Conservation (phyloP, 2,113 vertebrate species). For the Epinephelus fuscoguttatus region DNA sequence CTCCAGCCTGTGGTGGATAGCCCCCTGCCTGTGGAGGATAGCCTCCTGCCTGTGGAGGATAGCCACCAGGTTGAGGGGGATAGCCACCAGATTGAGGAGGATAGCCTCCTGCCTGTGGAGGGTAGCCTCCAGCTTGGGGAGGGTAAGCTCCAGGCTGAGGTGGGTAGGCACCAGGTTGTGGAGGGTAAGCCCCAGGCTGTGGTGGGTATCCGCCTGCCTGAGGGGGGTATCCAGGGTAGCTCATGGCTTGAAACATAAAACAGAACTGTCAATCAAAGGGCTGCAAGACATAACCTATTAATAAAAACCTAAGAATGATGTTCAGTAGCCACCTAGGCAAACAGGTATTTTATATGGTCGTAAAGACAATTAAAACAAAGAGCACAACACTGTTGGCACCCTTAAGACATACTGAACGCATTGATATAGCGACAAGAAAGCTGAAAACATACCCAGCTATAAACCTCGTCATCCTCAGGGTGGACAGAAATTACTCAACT, state of each 20-base stretch:
- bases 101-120: constrained; percentile 80
- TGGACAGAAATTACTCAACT: background rate
- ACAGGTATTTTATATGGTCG: background rate
- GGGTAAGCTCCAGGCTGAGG: constrained; percentile 79
- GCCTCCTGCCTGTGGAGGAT: constrained; percentile 48
- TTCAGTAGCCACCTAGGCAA: background rate
- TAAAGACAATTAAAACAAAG: background rate
- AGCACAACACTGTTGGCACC: background rate
- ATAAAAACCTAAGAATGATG: background rate
- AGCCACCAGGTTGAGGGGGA: constrained; percentile 67
- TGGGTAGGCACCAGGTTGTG: constrained; percentile 74
- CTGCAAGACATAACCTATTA: background rate
- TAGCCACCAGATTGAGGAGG: constrained; percentile 70
- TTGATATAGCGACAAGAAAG: background rate
- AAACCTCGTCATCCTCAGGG: background rate
- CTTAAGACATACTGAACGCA: background rate
- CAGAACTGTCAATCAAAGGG: constrained; percentile 30
- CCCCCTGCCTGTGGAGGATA: constrained; percentile 72
- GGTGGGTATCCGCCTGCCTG: constrained; percentile 73
- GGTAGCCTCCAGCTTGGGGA: constrained; percentile 84
- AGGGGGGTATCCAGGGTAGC: constrained; percentile 91
- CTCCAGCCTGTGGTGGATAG: constrained; percentile 67
- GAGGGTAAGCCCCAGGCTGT: constrained; percentile 75
- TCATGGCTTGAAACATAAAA: constrained; percentile 88
- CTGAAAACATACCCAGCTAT: background rate